A percentile compares a stretch with the other conserved stretches of the same genome.
These are phyloP conservation scores for Nansenia antarctica DNA, from an alignment of 2,113 vertebrate genomes.

Conservation along the genomic window DNA sequence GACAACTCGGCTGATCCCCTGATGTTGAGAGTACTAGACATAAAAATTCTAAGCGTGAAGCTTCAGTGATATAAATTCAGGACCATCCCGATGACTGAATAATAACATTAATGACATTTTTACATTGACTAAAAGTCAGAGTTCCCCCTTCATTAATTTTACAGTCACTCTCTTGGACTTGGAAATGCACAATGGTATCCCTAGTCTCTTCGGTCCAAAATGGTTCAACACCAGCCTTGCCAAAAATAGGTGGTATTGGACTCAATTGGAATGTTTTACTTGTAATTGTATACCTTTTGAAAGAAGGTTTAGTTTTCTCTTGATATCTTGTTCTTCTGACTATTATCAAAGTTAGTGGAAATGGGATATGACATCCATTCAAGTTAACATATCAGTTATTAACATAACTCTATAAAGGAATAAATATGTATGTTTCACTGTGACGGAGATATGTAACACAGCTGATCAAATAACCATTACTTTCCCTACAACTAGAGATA, in stretches of 20 bases:
- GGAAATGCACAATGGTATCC: conserved; percentile 2
- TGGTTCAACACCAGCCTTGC: not conserved
- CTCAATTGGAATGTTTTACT: not conserved
- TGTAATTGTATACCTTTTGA: not conserved
- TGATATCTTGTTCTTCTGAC: not conserved
- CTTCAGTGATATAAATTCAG: conserved; percentile 69
- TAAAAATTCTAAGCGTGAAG: conserved; percentile 68
- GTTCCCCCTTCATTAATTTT: conserved; percentile 71
- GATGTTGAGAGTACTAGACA: conserved; percentile 49
- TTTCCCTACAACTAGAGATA: too few relatives aligned
- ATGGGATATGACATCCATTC: not conserved
- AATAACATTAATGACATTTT: conserved; percentile 75
- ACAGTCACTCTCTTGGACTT: conserved; percentile 51
- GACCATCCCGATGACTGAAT: conserved; percentile 70
- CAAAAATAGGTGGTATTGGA: too few relatives aligned
- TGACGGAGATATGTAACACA: too few relatives aligned
- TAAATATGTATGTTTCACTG: too few relatives aligned
- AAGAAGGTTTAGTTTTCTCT: not conserved
- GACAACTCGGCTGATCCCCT: conserved; percentile 36
- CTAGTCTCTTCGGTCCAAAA: not conserved
- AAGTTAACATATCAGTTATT: too few relatives aligned
- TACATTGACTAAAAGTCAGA: conserved; percentile 70
- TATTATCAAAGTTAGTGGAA: not conserved
- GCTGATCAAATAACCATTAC: too few relatives aligned
- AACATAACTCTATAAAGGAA: too few relatives aligned